Evolutionary conservation across 2,888 invertebrate species (phyloP).

Genomic region (Limnephilus lunatus): DNA sequence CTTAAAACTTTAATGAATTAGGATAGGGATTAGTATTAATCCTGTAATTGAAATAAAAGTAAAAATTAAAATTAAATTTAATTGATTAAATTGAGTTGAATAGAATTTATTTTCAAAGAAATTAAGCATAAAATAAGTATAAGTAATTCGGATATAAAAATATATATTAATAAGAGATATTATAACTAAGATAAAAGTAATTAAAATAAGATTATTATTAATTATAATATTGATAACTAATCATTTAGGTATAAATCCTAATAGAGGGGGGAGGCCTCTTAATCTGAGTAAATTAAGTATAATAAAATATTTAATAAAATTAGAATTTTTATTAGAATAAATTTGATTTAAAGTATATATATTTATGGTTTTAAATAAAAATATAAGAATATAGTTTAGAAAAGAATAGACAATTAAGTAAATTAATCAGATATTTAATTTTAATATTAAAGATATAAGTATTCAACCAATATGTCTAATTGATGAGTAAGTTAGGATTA

Average conservation of each 20-base stretch:
- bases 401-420: slow-evolving; percentile 76
- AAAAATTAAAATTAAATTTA: slow-evolving; percentile 57
- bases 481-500: no score
- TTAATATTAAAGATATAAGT: slow-evolving; percentile 68
- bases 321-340: no score
- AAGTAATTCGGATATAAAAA: slow-evolving; percentile 73
- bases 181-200: slow-evolving; percentile 75
- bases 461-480: no score
- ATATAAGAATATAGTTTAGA: slow-evolving; percentile 71
- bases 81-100: no score
- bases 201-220: slow-evolving; percentile 71
- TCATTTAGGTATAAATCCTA: slow-evolving; percentile 82
- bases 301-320: slow-evolving; percentile 68
- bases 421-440: slow-evolving; percentile 73
- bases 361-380: slow-evolving; percentile 58
- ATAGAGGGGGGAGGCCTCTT: slow-evolving; percentile 79
- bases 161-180: slow-evolving; percentile 75
- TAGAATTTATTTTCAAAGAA: slow-evolving; percentile 68
- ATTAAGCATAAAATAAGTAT: slow-evolving; percentile 74
- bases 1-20: slow-evolving; percentile 76
- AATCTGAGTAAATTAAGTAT: slow-evolving; percentile 76
- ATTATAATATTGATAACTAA: slow-evolving; percentile 77
- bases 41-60: slow-evolving; percentile 67
- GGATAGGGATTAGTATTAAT: slow-evolving; percentile 29
- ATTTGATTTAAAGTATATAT: slow-evolving; percentile 69